phyloP scores from a whole-genome alignment of 1,140 invertebrate species.

The Orius insidiosus region DNA sequence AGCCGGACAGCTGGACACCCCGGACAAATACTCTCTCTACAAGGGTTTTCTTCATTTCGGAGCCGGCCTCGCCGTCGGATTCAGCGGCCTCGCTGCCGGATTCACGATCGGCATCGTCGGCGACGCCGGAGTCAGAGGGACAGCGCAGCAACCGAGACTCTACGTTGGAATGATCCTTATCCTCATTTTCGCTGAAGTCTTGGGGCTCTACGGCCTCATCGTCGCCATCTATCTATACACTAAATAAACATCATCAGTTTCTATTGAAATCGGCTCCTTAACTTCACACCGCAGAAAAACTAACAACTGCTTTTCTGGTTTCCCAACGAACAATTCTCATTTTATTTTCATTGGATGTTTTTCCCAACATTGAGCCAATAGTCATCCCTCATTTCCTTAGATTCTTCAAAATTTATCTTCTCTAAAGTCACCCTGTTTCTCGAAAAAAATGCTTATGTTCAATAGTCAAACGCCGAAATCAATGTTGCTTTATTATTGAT shows the following conservation, averaged over 20 bases:
- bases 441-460: too few relatives aligned
- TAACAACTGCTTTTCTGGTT: too few relatives aligned
- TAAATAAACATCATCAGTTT: conserved; percentile 35
- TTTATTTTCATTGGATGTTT: too few relatives aligned
- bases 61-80: conserved; percentile 89
- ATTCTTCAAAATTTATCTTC: too few relatives aligned
- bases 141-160: conserved; percentile 95
- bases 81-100: conserved; percentile 82
- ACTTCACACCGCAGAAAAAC: too few relatives aligned
- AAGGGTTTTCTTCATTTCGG: conserved; percentile 95
- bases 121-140: conserved; percentile 94
- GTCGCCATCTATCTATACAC: conserved; percentile 96
- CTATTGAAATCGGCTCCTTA: too few relatives aligned
- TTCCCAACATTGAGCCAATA: too few relatives aligned
- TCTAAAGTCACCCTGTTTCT: too few relatives aligned
- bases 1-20: conserved; percentile 50
- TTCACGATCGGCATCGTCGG: conserved; percentile 70
- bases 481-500: too few relatives aligned
- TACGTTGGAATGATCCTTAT: conserved; percentile 99
- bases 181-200: conserved; percentile 99
- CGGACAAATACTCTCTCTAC: conserved; percentile 55
- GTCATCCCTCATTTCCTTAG: too few relatives aligned
- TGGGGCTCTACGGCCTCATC: conserved; percentile 98
- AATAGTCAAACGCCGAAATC: too few relatives aligned
- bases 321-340: too few relatives aligned